Conservation (phyloP, 2,797 vertebrate species). For the Botia almorhae region DNA sequence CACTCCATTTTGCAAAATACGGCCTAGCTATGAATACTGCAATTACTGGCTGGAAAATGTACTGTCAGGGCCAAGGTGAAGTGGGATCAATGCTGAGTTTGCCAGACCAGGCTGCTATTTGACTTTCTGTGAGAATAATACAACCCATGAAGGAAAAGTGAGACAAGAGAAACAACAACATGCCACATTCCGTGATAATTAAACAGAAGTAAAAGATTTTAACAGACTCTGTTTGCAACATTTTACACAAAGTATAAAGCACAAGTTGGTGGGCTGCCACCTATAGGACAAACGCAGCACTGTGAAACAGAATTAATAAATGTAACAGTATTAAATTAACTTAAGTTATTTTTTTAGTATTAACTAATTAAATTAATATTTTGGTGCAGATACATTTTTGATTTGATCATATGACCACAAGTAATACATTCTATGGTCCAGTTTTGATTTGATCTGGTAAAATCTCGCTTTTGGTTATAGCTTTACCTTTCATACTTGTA, state of each 20-base stretch:
- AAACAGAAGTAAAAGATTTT: background rate
- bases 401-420: no score
- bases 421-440: no score
- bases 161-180: background rate
- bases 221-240: background rate
- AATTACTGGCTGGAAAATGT: constrained; percentile 26
- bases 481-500: no score
- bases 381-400: no score
- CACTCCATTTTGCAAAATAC: constrained; percentile 33
- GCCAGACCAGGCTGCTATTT: constrained; percentile 2
- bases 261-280: no score
- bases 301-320: no score
- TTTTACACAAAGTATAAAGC: background rate
- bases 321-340: no score
- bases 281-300: no score
- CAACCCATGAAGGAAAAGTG: background rate
- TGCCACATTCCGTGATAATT: background rate
- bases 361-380: no score
- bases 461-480: no score
- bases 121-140: background rate
- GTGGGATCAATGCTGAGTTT: background rate
- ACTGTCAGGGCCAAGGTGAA: background rate
- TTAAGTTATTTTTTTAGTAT: no score
- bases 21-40: background rate
- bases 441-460: no score